phyloP scores from a whole-genome alignment of 2,113 vertebrate species.

The Pteropus alecto region DNA sequence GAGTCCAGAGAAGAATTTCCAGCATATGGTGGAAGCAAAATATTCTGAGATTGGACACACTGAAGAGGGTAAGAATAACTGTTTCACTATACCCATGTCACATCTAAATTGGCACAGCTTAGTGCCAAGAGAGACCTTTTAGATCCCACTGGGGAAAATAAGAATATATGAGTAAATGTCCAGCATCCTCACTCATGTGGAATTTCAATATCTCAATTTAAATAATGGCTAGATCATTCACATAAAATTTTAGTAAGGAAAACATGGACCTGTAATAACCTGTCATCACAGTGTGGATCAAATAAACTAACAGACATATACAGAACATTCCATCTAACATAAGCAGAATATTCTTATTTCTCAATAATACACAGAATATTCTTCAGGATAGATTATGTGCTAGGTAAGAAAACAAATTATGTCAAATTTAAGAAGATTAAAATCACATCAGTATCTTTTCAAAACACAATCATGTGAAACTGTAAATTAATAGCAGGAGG shows the following conservation, averaged over 20 bases:
- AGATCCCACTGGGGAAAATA: background rate
- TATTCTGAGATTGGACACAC: background rate
- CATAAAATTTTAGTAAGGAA: background rate
- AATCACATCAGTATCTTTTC: no score
- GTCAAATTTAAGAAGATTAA: no score
- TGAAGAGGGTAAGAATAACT: background rate
- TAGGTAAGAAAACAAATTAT: no score
- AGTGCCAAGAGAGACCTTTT: background rate
- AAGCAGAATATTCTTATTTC: no score
- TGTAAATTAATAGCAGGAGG: no score
- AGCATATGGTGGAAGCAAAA: background rate
- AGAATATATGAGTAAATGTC: background rate
- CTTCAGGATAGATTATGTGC: no score
- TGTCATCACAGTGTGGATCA: background rate
- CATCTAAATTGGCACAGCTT: background rate
- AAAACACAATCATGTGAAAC: no score
- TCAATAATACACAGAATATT: no score
- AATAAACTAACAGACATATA: background rate
- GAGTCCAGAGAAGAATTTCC: background rate
- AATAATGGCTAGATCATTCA: background rate
- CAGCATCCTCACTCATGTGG: background rate
- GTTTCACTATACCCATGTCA: background rate
- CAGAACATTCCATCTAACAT: no score
- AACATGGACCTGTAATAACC: background rate
- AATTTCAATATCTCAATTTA: background rate